These are phyloP conservation scores for Oncorhynchus nerka DNA, from an alignment of 2,113 vertebrate species.

Conservation along the genomic window DNA sequence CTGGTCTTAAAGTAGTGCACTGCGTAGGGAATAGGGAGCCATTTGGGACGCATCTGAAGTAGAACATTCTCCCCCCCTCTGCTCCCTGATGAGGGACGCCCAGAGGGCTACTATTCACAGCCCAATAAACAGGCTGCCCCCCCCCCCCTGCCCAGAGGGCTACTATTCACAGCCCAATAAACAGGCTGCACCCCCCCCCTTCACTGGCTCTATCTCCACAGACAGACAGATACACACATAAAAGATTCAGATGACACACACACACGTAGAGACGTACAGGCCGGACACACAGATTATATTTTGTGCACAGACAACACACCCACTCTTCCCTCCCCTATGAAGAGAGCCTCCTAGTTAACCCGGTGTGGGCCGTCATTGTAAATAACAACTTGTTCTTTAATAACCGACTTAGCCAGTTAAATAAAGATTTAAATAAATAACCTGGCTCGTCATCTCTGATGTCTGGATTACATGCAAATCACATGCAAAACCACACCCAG, in stretches of 20 bases:
- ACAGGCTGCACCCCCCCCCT: not conserved
- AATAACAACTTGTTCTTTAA: no score
- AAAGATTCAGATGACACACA: not conserved
- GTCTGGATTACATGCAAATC: conserved; percentile 43
- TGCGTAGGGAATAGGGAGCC: no score
- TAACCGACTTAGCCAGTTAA: no score
- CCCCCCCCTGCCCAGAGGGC: conserved; percentile 39
- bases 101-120: conserved; percentile 46
- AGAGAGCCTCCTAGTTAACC: not conserved
- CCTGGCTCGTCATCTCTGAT: conserved; percentile 2
- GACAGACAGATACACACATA: not conserved
- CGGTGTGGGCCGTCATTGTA: no score
- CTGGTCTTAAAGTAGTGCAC: no score
- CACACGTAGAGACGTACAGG: not conserved
- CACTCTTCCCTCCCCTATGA: not conserved
- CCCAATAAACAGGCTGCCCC: not conserved
- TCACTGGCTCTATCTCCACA: not conserved
- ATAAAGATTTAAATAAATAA: not conserved
- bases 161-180: conserved; percentile 31
- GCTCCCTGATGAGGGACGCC: conserved; percentile 47
- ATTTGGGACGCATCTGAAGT: no score
- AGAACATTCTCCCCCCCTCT: conserved; percentile 4
- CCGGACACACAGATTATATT: conserved; percentile 2
- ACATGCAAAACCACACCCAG: conserved; percentile 27
- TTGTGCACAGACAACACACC: not conserved